phyloP scores from a whole-genome alignment of 23 tunicate genomes.

The Diplosoma virens region DNA sequence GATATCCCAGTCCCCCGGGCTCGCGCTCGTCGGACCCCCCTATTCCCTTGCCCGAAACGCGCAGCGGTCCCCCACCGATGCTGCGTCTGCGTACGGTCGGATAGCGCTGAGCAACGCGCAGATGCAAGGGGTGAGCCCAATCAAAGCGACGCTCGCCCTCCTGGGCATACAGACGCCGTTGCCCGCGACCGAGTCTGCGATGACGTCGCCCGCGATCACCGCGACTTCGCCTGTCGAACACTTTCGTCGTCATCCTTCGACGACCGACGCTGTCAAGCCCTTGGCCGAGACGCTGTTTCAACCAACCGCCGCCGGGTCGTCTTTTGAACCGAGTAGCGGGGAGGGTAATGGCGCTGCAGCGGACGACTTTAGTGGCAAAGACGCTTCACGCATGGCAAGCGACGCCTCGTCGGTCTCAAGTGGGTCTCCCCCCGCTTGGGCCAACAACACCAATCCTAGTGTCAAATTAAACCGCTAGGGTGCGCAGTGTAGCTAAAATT shows the following conservation, averaged over 20 bases:
- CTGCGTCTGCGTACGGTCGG: not conserved
- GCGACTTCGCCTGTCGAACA: constrained; percentile 3
- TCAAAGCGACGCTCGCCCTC: constrained; percentile 29
- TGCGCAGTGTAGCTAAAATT: constrained; percentile 77
- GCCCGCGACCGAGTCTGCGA: constrained; percentile 7
- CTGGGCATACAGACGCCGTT: constrained; percentile 33
- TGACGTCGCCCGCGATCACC: constrained; percentile 3
- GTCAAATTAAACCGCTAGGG: constrained; percentile 20
- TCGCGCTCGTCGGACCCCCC: not conserved
- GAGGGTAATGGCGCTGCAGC: no score
- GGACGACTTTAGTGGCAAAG: no score
- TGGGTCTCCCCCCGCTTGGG: constrained; percentile 1
- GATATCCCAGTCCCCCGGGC: not conserved
- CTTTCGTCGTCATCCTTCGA: not conserved
- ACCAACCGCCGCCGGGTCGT: not conserved
- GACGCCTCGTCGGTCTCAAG: not conserved
- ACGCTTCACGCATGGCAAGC: not conserved
- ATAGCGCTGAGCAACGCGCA: not conserved
- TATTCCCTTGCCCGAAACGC: not conserved
- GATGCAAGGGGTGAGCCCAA: constrained; percentile 25
- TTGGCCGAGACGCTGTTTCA: not conserved
- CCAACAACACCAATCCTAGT: constrained; percentile 41
- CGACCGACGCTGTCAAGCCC: not conserved
- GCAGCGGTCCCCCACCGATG: no score
- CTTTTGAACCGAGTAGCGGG: not conserved